Evolutionary conservation across 2,113 vertebrate species (phyloP).

Genomic region (Oncorhynchus mykiss): DNA sequence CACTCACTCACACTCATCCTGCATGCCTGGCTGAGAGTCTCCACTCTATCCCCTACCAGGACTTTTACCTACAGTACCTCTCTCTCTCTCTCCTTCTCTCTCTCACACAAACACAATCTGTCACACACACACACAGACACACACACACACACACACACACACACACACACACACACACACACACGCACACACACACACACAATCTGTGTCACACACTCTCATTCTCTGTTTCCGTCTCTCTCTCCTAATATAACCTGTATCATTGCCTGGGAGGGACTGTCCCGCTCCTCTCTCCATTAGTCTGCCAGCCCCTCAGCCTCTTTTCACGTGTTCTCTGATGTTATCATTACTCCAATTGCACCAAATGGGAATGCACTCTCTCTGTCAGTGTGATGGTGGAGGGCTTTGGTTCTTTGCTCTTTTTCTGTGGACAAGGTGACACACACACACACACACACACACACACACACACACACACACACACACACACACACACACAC

Average conservation of each 20-base stretch:
- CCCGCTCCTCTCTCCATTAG: background rate
- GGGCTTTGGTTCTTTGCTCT: background rate
- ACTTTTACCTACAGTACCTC: background rate
- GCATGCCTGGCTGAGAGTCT: slow-evolving; percentile 18
- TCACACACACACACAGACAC: too few species aligned
- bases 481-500: too few species aligned
- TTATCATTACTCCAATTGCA: background rate
- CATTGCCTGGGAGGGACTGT: background rate
- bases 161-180: too few species aligned
- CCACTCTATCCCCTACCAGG: background rate
- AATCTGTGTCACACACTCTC: background rate
- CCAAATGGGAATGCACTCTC: background rate
- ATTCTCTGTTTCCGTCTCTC: background rate
- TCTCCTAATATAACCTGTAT: background rate
- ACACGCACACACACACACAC: too few species aligned
- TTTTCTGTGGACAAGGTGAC: background rate
- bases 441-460: too few species aligned
- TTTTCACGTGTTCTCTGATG: background rate
- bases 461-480: too few species aligned
- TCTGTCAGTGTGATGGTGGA: background rate
- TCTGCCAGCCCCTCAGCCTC: background rate
- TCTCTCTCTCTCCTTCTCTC: background rate
- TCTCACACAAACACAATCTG: background rate
- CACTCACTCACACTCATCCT: slow-evolving; percentile 8
- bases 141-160: too few species aligned